Evolutionary conservation across 2,888 invertebrate genomes (phyloP), one percentile per base, ranked within the genome.

Genomic region (Pharmacophagus antenor): DNA sequence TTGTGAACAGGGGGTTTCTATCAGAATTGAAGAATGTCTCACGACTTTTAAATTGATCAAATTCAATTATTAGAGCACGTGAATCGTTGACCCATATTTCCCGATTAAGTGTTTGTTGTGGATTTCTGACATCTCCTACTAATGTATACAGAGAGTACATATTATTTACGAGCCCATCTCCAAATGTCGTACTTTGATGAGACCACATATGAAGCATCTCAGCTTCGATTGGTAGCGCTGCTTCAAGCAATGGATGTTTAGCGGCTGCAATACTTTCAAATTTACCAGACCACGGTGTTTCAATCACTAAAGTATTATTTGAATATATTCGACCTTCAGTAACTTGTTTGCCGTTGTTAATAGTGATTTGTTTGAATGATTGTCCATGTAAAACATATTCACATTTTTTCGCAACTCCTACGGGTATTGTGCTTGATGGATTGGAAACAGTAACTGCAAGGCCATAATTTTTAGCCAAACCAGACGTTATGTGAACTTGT

Each of bases 171-270:
- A 96, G 88, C 6, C 92, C 91, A 66, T 96, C 95, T 18, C 96
- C 96, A 76, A 95, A 94, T 3, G 93, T 93, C 50, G 95, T 94
- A 3, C 93, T 93, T 85, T 96, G 96, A 73, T 95, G 95, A 27
- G 96, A 96, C 95, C 96, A 96, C 92, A 96, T 95, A 44, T 96
- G 96, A 54, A 97, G 85, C 95, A 97, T 96, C 91, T 96, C 96
- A 5, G 97, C 96, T 88, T 97, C 97, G 0, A 96, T 95, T 0
- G 96, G 96, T 65, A 97, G 79, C 0, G 95, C 95, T 0, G 96
- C 95, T 89, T 97, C 96, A 56, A 97, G 80, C 15, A 97, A 81
- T 0, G 96, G 97, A 83, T 97, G 96, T 54, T 95, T 93, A 0
- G 95, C 95, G 41, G 94, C 93, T 0, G 96, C 96, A 0, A 95